Evolutionary conservation across 2,797 vertebrate species (phyloP).

Genomic region (Pseudopleuronectes americanus): DNA sequence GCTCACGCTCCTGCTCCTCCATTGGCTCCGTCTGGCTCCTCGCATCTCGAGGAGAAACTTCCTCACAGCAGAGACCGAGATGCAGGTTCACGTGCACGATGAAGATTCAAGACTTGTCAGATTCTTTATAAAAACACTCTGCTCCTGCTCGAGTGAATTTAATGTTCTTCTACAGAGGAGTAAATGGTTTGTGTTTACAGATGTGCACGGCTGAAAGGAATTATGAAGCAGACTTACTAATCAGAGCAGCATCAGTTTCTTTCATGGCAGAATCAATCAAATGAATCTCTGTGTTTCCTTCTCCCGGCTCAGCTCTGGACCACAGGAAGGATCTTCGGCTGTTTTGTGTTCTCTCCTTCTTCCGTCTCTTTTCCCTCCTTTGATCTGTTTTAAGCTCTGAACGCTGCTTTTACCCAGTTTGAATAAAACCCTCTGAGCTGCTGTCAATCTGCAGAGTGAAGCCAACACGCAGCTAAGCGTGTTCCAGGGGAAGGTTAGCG

Average conservation of each 20-base stretch:
- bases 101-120: constrained; percentile 7
- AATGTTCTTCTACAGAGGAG: constrained; percentile 1
- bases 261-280: too few species aligned
- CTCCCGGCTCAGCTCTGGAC: neutral
- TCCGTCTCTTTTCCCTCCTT: neutral
- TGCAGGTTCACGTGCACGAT: neutral
- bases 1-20: constrained; percentile 12
- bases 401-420: neutral
- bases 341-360: neutral
- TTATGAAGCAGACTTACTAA: too few species aligned
- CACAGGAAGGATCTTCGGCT: neutral
- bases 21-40: constrained; percentile 11
- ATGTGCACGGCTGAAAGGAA: neutral
- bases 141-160: constrained; percentile 1
- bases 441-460: neutral
- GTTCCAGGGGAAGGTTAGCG: constrained; percentile 11
- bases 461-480: constrained; percentile 16
- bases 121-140: constrained; percentile 13
- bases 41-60: neutral
- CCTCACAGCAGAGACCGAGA: neutral
- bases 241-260: too few species aligned
- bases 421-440: constrained; percentile 3
- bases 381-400: neutral
- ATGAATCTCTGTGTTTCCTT: too few species aligned
- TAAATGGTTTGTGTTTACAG: neutral